A percentile compares a stretch with the other conserved stretches of the same genome.
Evolutionary conservation across 2,113 vertebrate species (phyloP).

Genomic region (Struthidea cinerea): DNA sequence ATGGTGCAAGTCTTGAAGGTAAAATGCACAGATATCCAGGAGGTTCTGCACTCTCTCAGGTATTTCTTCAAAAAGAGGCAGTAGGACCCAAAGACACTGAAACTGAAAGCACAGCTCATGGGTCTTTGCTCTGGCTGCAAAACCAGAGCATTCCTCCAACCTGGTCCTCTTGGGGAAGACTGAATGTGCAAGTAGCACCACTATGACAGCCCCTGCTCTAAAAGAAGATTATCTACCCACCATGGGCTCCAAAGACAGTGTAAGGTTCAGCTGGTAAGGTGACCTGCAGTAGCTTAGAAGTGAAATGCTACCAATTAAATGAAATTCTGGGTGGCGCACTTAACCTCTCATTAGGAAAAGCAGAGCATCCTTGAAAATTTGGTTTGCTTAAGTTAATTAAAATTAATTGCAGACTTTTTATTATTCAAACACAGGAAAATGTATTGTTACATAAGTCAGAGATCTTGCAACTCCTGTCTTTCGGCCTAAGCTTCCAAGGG

Average conservation of each 20-base stretch:
- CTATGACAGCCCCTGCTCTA: background rate
- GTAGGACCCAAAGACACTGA: background rate
- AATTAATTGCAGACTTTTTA: background rate
- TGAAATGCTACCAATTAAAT: background rate
- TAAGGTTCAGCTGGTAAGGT: background rate
- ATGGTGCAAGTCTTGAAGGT: background rate
- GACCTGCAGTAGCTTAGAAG: background rate
- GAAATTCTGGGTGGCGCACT: background rate
- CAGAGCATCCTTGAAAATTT: background rate
- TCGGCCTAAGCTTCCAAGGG: background rate
- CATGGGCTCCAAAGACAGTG: background rate
- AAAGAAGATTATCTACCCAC: background rate
- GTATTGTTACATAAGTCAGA: background rate
- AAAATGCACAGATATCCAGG: background rate
- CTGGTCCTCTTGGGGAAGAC: background rate
- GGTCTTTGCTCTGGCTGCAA: background rate
- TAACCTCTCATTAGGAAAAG: background rate
- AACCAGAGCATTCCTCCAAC: background rate
- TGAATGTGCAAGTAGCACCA: background rate
- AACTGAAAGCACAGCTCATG: background rate
- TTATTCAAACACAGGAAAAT: background rate
- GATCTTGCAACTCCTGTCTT: background rate
- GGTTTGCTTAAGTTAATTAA: background rate
- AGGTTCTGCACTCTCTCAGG: background rate
- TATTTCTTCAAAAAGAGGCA: background rate